phyloP scores from a whole-genome alignment of 2,888 invertebrate genomes.

The Crocallis elinguaria region DNA sequence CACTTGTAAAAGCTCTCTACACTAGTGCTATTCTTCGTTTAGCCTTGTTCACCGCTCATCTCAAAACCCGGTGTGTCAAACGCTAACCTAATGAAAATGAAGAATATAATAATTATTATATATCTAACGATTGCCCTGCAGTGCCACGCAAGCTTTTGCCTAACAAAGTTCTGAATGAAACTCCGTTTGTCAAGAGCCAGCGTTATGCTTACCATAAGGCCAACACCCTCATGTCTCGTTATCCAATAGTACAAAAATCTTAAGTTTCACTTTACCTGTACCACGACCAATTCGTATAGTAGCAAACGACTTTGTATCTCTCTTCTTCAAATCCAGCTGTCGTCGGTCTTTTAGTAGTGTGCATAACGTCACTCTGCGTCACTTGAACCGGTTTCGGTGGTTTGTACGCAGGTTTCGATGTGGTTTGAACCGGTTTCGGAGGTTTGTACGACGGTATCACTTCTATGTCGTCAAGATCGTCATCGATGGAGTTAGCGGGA shows the following conservation, averaged over 20 bases:
- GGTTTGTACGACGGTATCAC: constrained; percentile 54
- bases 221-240: no score
- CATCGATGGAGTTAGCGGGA: constrained; percentile 61
- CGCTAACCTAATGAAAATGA: no score
- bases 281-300: constrained; percentile 98
- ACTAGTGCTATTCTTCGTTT: no score
- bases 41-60: no score
- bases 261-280: constrained; percentile 80
- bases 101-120: no score
- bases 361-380: constrained; percentile 42
- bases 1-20: no score
- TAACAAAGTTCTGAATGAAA: no score
- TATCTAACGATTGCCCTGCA: no score
- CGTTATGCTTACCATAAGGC: no score
- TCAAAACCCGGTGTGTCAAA: no score
- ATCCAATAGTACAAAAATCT: background rate
- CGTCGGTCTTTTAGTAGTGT: constrained; percentile 55
- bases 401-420: constrained; percentile 28
- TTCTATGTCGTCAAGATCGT: constrained; percentile 74
- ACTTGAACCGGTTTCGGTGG: constrained; percentile 29
- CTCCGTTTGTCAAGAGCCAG: no score
- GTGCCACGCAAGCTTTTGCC: no score
- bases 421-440: constrained; percentile 31
- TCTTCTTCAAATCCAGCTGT: constrained; percentile 54
- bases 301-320: constrained; percentile 92